Evolutionary conservation across 2,888 invertebrate species (phyloP), one percentile per base, ranked within the genome.

Genomic region (Tricholauxania praeusta): DNA sequence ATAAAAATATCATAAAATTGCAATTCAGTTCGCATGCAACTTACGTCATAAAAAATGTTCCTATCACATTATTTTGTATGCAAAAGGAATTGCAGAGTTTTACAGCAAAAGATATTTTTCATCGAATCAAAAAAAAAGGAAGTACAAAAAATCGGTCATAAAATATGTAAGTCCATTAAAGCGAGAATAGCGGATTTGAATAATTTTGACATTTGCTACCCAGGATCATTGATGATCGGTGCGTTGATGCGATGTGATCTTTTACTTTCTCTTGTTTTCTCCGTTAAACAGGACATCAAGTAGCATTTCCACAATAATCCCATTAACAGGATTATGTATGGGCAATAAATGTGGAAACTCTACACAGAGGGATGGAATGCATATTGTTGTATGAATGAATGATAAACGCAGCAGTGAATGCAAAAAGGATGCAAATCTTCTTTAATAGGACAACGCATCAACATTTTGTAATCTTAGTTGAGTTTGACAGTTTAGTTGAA

Each of bases 271-370:
- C 47, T 71, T 10, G n/a, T 17, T 64, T 53, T 72, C 66, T 32
- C 70, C n/a, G 59, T 64, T 62, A 39, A 71, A 67, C 39, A 62
- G 28, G 19, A 49, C 60, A 59, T n/a, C 67, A 47, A 57, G 52
- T 28, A 22, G 32, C 17, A 57, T 59, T 62, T 64, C 52, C 69
- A 65, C 70, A 79, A 74, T 80, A 82, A 83, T 80, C 76, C 80
- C 83, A 85, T 85, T 86, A 86, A 84, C 80, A 79, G 84, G 85
- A 86, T 86, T 86, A 85, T 80, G 79, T 80, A 86, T 84, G 86
- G 86, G 83, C 86, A 83, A 86, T 86, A 86, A 86, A 86, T 81
- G 84, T 80, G 81, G 80, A 71, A 69, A 52, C 32, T 28, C 7
- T 10, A 6, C 10, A 39, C 39, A 39, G 1, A 12, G 39, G 8